phyloP scores from a whole-genome alignment of 2,888 invertebrate genomes.

The Sesia bembeciformis region DNA sequence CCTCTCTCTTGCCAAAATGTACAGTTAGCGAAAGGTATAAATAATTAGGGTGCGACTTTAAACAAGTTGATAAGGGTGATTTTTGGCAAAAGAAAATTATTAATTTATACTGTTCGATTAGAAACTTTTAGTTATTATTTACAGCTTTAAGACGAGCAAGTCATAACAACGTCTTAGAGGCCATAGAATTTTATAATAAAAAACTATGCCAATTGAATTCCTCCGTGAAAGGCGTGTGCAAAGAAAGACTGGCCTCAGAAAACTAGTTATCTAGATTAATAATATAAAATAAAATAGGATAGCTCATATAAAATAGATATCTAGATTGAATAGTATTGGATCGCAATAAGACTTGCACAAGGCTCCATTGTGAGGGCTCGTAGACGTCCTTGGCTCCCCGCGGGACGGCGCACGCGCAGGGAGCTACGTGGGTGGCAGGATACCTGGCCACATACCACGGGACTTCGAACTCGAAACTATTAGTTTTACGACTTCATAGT shows the following conservation, averaged over 20 bases:
- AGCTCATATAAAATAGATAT: conserved; percentile 55
- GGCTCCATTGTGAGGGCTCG: conserved; percentile 61
- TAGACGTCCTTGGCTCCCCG: conserved; percentile 51
- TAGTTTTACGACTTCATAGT: too few relatives aligned
- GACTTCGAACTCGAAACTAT: neutral
- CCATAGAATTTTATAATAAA: conserved; percentile 3
- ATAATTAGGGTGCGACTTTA: too few relatives aligned
- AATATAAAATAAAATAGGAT: too few relatives aligned
- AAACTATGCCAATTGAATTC: conserved; percentile 36
- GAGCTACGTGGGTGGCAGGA: conserved; percentile 44
- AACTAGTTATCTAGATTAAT: conserved; percentile 35
- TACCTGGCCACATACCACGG: conserved; percentile 1
- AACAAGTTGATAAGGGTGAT: too few relatives aligned
- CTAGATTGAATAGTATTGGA: conserved; percentile 62
- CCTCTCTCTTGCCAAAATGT: too few relatives aligned
- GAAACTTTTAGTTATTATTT: too few relatives aligned
- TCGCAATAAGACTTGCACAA: conserved; percentile 58
- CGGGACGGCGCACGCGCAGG: conserved; percentile 28
- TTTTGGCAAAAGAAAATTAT: too few relatives aligned
- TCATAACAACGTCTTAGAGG: too few relatives aligned
- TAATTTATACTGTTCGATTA: too few relatives aligned
- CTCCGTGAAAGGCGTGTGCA: conserved; percentile 30
- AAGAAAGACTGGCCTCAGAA: conserved; percentile 47
- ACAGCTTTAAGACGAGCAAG: too few relatives aligned
- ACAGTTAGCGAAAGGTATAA: too few relatives aligned